Percentiles rank a stretch among this genome's conserved stretches.
phyloP scores from a whole-genome alignment of 2,888 invertebrate genomes.

The Lasioglossum morio region DNA sequence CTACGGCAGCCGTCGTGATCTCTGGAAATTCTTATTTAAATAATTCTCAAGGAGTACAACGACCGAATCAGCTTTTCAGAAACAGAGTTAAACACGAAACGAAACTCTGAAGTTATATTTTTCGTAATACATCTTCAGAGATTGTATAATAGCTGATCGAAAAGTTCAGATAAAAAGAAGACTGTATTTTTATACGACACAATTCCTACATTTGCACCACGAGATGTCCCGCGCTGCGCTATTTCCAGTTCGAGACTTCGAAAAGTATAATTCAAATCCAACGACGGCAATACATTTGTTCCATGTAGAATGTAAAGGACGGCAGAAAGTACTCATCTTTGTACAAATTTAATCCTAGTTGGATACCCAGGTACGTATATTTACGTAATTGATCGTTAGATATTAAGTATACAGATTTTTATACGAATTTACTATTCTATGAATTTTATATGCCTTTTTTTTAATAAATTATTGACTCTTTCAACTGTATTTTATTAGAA shows the following conservation, averaged over 20 bases:
- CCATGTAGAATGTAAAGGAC: constrained; percentile 44
- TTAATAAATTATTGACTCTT: constrained; percentile 43
- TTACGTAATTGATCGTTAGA: constrained; percentile 27
- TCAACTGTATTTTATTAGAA: constrained; percentile 31
- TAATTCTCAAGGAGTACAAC: constrained; percentile 76
- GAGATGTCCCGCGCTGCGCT: not conserved
- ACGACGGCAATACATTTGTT: constrained; percentile 28
- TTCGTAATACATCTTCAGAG: constrained; percentile 17
- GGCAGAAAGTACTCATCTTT: constrained; percentile 16
- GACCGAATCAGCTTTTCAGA: constrained; percentile 80
- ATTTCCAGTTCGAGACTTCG: not conserved
- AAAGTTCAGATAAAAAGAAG: constrained; percentile 36
- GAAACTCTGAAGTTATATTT: constrained; percentile 74
- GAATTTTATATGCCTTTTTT: constrained; percentile 18
- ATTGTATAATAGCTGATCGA: constrained; percentile 44
- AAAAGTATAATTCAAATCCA: constrained; percentile 7
- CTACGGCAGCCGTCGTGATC: constrained; percentile 62
- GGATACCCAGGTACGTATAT: constrained; percentile 32
- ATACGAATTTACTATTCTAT: constrained; percentile 25
- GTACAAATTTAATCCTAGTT: constrained; percentile 42
- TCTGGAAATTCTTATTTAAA: constrained; percentile 75
- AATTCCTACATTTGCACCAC: constrained; percentile 3
- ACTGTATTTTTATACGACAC: constrained; percentile 53
- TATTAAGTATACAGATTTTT: constrained; percentile 11
- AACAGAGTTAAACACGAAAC: constrained; percentile 83